Conservation (phyloP, 2,888 invertebrate genomes). For the Pandemis corylana region DNA sequence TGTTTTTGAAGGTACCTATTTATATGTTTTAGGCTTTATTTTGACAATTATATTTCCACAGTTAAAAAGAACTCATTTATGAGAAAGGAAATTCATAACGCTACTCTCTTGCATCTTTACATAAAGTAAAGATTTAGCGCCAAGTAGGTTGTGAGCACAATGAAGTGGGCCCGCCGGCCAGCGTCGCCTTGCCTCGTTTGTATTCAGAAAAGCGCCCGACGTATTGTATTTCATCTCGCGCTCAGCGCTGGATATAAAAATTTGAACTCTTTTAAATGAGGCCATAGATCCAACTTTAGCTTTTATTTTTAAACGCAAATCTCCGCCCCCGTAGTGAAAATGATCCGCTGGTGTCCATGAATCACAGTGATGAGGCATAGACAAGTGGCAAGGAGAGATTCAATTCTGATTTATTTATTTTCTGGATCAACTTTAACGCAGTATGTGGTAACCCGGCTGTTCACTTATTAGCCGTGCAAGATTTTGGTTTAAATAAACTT, state of each 20-base stretch:
- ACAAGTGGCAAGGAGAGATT: too few relatives aligned
- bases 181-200: slow-evolving; percentile 58
- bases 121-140: slow-evolving; percentile 63
- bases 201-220: slow-evolving; percentile 50
- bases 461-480: too few relatives aligned
- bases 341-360: background rate
- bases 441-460: too few relatives aligned
- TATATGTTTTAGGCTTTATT: background rate
- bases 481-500: background rate
- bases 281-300: slow-evolving; percentile 21
- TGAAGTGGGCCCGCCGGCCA: slow-evolving; percentile 52
- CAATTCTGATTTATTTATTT: too few relatives aligned
- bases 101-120: slow-evolving; percentile 62
- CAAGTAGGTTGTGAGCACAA: slow-evolving; percentile 73
- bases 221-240: slow-evolving; percentile 37
- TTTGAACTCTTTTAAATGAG: slow-evolving; percentile 31
- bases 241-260: slow-evolving; percentile 29
- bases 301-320: slow-evolving; percentile 28
- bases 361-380: too few relatives aligned
- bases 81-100: slow-evolving; percentile 44
- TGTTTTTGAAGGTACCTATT: background rate
- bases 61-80: background rate
- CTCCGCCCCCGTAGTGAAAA: slow-evolving; percentile 24
- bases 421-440: too few relatives aligned
- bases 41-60: background rate